These are phyloP conservation scores for Rhadinocentrus ornatus DNA, from an alignment of 2,797 vertebrate species.

Conservation along the genomic window DNA sequence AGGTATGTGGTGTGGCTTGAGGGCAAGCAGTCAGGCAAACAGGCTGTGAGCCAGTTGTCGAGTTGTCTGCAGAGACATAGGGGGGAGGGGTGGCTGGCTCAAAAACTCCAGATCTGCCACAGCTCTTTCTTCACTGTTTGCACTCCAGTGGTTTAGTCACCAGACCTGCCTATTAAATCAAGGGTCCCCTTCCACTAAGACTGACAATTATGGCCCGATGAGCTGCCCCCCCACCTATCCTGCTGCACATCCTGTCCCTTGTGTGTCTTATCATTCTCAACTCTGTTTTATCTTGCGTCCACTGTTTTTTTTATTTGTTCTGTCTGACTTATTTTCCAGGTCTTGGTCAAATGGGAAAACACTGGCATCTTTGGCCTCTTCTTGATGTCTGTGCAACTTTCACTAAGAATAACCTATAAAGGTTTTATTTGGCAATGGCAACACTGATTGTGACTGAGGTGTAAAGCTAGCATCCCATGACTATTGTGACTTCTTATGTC, in stretches of 20 bases:
- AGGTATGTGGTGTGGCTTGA: conserved; percentile 70
- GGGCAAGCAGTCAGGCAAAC: conserved; percentile 74
- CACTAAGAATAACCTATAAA: conserved; percentile 49
- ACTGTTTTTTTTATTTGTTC: conserved; percentile 41
- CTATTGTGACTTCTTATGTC: conserved; percentile 44
- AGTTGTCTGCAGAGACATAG: conserved; percentile 72
- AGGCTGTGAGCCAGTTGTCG: conserved; percentile 76
- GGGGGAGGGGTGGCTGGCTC: conserved; percentile 52
- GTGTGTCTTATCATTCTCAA: conserved; percentile 47
- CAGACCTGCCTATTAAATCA: conserved; percentile 82
- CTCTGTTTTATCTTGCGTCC: conserved; percentile 51
- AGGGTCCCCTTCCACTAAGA: conserved; percentile 80
- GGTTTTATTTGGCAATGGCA: conserved; percentile 37
- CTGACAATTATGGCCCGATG: conserved; percentile 79
- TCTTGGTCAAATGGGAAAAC: conserved; percentile 75
- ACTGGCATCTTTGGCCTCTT: conserved; percentile 67
- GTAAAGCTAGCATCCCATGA: conserved; percentile 59
- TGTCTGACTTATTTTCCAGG: conserved; percentile 63
- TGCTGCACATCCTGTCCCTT: conserved; percentile 34
- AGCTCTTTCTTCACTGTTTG: conserved; percentile 79
- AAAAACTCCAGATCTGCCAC: conserved; percentile 74
- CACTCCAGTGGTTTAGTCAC: conserved; percentile 83
- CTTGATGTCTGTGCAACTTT: conserved; percentile 54
- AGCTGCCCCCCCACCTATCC: conserved; percentile 58
- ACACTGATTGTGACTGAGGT: conserved; percentile 49